Conservation (phyloP, 2,888 invertebrate genomes). For the Linnaemya vulpina region DNA sequence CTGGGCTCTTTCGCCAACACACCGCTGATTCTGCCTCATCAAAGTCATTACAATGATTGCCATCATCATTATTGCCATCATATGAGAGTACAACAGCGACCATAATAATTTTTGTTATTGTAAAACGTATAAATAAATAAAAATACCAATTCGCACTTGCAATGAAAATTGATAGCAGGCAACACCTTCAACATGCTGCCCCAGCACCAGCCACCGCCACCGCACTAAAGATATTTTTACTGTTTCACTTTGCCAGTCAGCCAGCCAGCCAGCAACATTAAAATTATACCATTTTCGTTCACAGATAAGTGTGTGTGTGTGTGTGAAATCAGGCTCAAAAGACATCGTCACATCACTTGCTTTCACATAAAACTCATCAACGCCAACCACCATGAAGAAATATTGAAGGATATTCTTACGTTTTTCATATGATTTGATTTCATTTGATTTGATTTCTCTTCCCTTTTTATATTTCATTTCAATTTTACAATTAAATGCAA, state of each 20-base stretch:
- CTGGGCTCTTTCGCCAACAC: constrained; percentile 10
- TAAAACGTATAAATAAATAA: constrained; percentile 59
- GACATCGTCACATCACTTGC: constrained; percentile 30
- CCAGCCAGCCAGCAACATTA: constrained; percentile 3
- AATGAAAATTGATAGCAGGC: constrained; percentile 71
- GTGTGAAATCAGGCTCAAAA: constrained; percentile 9
- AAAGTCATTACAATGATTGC: constrained; percentile 52
- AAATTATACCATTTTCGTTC: constrained; percentile 61
- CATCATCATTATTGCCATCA: constrained; percentile 28
- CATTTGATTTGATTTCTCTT: constrained; percentile 31
- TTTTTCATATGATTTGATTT: constrained; percentile 19
- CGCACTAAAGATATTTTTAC: neutral
- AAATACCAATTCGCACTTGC: constrained; percentile 74
- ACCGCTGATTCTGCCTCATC: constrained; percentile 18
- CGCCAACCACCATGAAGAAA: constrained; percentile 72
- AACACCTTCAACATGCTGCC: constrained; percentile 64
- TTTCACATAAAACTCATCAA: constrained; percentile 68
- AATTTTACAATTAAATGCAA: constrained; percentile 67
- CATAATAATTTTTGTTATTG: constrained; percentile 45
- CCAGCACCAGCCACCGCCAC: neutral
- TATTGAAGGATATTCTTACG: constrained; percentile 66
- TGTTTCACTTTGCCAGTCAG: neutral
- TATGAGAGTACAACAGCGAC: constrained; percentile 21
- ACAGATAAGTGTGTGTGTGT: neutral
- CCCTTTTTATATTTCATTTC: constrained; percentile 51